A percentile compares a stretch with the other conserved stretches of the same genome.
phyloP scores from a whole-genome alignment of 2,113 vertebrate genomes.

The Galbula dea region DNA sequence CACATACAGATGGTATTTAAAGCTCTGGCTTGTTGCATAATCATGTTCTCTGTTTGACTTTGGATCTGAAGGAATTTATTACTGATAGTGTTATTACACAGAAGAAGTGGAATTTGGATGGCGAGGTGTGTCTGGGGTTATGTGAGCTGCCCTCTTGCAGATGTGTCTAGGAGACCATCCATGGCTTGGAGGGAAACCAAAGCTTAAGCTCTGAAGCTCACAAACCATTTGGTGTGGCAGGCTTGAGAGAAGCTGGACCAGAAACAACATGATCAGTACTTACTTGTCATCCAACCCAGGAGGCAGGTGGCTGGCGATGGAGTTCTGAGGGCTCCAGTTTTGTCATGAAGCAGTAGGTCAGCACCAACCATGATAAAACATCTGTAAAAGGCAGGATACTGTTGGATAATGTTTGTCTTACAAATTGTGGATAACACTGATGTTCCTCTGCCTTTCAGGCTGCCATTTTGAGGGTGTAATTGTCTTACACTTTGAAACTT shows the following conservation, averaged over 20 bases:
- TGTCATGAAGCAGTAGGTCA: neutral
- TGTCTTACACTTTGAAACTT: neutral
- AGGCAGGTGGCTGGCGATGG: neutral
- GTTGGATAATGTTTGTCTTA: neutral
- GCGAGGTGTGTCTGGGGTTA: accelerated
- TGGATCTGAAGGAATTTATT: conserved; percentile 14
- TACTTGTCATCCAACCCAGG: neutral
- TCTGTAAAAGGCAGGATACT: neutral
- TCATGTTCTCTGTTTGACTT: neutral
- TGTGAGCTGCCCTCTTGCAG: neutral
- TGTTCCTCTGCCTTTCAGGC: neutral
- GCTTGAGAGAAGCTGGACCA: neutral
- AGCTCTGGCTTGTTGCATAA: neutral
- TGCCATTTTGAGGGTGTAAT: neutral
- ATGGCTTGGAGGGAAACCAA: neutral
- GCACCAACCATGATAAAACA: neutral
- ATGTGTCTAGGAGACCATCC: neutral
- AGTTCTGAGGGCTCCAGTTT: neutral
- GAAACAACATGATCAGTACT: neutral
- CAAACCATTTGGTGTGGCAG: neutral
- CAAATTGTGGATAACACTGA: neutral
- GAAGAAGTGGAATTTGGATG: neutral
- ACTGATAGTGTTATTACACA: neutral
- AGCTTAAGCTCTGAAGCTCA: neutral
- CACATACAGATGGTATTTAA: neutral